A percentile compares a stretch with the other conserved stretches of the same genome.
phyloP scores from a whole-genome alignment of 2,113 vertebrate genomes.

The Saccopteryx leptura region DNA sequence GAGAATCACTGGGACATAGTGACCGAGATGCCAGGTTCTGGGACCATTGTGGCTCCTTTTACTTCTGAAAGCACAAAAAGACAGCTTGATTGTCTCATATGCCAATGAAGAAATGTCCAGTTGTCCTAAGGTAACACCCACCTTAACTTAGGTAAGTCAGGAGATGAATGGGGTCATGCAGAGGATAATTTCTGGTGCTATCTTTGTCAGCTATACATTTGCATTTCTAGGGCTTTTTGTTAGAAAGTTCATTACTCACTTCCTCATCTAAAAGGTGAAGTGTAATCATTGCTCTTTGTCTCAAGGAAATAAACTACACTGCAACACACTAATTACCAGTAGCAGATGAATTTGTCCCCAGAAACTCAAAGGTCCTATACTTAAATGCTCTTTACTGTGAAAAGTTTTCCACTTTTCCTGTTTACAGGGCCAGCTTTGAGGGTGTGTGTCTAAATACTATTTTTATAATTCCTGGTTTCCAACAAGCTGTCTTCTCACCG shows the following conservation, averaged over 20 bases:
- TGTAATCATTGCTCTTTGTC: neutral
- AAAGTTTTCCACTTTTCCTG: neutral
- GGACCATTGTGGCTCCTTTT: neutral
- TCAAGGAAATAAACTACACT: neutral
- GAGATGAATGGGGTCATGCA: neutral
- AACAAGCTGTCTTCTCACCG: neutral
- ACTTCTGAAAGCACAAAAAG: neutral
- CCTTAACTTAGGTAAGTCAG: neutral
- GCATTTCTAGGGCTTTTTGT: neutral
- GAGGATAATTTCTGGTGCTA: neutral
- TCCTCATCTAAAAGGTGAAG: constrained; percentile 4
- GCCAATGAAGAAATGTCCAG: neutral
- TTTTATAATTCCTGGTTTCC: neutral
- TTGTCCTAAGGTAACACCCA: neutral
- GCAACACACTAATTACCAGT: neutral
- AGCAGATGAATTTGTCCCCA: neutral
- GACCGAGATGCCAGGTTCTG: neutral
- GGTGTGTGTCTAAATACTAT: neutral
- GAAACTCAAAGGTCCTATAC: neutral
- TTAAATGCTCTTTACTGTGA: neutral
- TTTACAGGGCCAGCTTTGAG: neutral
- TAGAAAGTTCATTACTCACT: neutral
- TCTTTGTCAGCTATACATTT: neutral
- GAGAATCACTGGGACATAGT: neutral
- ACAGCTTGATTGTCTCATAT: neutral